A percentile compares a stretch with the other conserved stretches of the same genome.
These are phyloP conservation scores for Rynchops niger DNA, from an alignment of 2,113 vertebrate species.

Conservation along the genomic window DNA sequence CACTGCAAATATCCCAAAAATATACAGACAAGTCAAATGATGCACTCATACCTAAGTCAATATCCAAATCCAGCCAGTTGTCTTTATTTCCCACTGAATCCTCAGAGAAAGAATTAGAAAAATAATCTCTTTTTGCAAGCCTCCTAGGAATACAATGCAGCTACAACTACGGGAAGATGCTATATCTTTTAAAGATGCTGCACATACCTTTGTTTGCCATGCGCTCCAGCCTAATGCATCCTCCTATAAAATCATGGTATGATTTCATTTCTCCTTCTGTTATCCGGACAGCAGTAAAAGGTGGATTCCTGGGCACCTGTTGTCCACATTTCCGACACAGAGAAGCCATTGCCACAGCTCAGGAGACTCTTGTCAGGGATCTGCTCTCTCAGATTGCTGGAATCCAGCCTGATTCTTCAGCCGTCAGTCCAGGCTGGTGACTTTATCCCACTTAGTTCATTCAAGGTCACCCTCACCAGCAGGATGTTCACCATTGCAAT, in stretches of 20 bases:
- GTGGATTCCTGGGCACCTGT: slow-evolving; percentile 56
- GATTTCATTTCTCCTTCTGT: slow-evolving; percentile 88
- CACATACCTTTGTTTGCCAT: slow-evolving; percentile 79
- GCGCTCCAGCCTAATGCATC: slow-evolving; percentile 76
- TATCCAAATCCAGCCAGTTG: neutral
- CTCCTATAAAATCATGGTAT: slow-evolving; percentile 82
- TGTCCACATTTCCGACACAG: slow-evolving; percentile 72
- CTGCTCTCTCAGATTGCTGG: neutral
- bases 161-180: neutral
- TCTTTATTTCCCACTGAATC: neutral
- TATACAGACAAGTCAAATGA: neutral
- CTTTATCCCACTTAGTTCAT: slow-evolving; percentile 77
- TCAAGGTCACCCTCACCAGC: slow-evolving; percentile 68
- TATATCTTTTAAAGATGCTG: slow-evolving; percentile 11
- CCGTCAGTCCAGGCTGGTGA: slow-evolving; percentile 59
- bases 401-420: slow-evolving; percentile 23
- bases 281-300: slow-evolving; percentile 81
- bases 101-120: neutral
- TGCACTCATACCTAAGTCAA: neutral
- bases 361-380: neutral
- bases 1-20: neutral
- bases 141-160: neutral
- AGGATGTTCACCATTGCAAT: slow-evolving; percentile 60
- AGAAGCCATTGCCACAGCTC: slow-evolving; percentile 50
- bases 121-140: neutral